phyloP scores from a whole-genome alignment of 2,113 vertebrate species.

The Colossoma macropomum region DNA sequence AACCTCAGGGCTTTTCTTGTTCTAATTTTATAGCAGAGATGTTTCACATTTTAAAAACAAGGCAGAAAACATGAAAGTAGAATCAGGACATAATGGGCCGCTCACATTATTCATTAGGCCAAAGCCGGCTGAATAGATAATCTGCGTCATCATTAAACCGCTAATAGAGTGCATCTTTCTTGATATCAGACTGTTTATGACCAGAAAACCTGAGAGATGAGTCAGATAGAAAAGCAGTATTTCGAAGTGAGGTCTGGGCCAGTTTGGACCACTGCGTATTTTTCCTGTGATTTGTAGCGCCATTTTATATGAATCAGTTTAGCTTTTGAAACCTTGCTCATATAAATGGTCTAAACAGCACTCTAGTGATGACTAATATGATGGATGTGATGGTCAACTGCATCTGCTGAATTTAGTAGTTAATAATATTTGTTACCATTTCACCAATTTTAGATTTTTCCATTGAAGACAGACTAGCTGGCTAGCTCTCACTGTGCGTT shows the following conservation, averaged over 20 bases:
- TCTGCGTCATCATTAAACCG: conserved; percentile 14
- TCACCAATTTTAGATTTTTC: too few species aligned
- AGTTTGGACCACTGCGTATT: neutral
- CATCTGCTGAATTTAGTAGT: neutral
- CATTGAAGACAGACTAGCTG: neutral
- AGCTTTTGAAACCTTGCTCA: neutral
- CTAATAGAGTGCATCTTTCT: neutral
- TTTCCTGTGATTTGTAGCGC: neutral
- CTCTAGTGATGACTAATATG: neutral
- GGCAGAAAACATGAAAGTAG: neutral
- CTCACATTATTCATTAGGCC: conserved; percentile 13
- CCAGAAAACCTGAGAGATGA: neutral
- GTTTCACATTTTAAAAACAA: neutral
- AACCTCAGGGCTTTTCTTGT: neutral
- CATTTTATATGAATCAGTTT: neutral
- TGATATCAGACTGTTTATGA: neutral
- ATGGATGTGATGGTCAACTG: neutral
- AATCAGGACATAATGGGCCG: neutral
- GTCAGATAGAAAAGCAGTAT: neutral
- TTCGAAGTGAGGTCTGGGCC: neutral
- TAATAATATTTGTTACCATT: too few species aligned
- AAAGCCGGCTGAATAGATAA: neutral
- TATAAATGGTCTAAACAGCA: neutral
- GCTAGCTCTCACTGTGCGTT: too few species aligned
- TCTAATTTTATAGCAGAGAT: too few species aligned